Conservation (phyloP, 2,113 vertebrate species). For the Sorex fumeus region DNA sequence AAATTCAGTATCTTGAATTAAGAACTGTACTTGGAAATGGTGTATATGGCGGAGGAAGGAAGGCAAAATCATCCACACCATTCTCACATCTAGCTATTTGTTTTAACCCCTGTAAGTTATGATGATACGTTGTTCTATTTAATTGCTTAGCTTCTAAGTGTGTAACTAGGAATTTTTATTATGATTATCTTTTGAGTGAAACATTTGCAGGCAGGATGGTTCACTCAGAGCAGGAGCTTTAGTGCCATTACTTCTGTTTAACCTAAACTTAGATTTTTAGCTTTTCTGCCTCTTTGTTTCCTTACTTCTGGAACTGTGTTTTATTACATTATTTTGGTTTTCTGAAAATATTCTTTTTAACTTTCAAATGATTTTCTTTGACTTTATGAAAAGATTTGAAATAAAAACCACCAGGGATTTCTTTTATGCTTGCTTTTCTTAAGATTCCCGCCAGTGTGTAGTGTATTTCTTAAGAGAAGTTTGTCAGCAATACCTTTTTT, state of each 20-base stretch:
- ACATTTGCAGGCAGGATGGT: neutral
- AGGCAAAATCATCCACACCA: constrained; percentile 18
- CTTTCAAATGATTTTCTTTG: constrained; percentile 17
- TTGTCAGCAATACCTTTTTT: neutral
- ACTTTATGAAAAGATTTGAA: constrained; percentile 37
- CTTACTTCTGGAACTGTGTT: neutral
- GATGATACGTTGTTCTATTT: neutral
- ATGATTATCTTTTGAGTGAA: constrained; percentile 4
- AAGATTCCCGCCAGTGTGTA: neutral
- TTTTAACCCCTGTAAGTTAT: neutral
- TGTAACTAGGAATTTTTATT: neutral
- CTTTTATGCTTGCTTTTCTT: neutral
- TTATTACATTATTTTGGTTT: neutral
- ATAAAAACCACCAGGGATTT: neutral
- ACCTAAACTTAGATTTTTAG: neutral
- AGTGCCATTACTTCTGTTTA: neutral
- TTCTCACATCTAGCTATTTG: neutral
- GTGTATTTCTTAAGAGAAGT: constrained; percentile 18
- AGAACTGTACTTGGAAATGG: constrained; percentile 31
- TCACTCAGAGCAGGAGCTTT: neutral
- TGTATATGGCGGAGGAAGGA: neutral
- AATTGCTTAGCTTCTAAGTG: constrained; percentile 17
- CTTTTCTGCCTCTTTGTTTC: constrained; percentile 22
- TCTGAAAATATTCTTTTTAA: constrained; percentile 27
- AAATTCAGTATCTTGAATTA: constrained; percentile 11